Percentiles rank a stretch among this genome's conserved stretches.
Evolutionary conservation across 2,888 invertebrate genomes (phyloP).

Genomic region (Hirtodrosophila cameraria): DNA sequence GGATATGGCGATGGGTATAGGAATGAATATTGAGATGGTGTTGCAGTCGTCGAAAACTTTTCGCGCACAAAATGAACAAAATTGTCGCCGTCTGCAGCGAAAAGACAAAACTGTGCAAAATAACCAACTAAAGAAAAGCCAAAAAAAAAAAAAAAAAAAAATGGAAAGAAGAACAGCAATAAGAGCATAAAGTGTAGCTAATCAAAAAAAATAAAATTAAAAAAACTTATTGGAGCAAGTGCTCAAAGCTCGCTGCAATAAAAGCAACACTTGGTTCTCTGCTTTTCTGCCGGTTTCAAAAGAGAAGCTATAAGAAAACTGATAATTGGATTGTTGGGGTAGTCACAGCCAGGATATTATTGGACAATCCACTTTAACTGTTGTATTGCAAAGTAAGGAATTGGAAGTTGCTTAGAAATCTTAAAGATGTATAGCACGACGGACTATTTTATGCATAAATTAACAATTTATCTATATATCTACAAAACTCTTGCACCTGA

Average conservation of each 20-base stretch:
- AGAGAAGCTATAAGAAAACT: not conserved
- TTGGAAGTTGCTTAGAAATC: no score
- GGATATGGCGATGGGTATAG: not conserved
- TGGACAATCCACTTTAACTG: not conserved
- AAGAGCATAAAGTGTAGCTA: constrained; percentile 48
- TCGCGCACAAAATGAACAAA: constrained; percentile 35
- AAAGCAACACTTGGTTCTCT: constrained; percentile 56
- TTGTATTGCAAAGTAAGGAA: constrained; percentile 1
- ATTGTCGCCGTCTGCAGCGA: constrained; percentile 27
- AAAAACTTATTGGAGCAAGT: constrained; percentile 32
- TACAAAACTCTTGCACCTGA: no score
- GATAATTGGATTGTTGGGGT: constrained; percentile 1
- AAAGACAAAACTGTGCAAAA: constrained; percentile 46
- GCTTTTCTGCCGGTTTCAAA: not conserved
- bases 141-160: constrained; percentile 22
- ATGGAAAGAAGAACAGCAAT: constrained; percentile 20
- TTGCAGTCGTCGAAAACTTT: constrained; percentile 33
- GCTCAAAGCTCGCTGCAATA: constrained; percentile 42
- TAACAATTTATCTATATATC: no score
- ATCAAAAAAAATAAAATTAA: constrained; percentile 57
- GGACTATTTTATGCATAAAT: no score
- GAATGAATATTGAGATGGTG: not conserved
- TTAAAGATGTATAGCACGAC: no score
- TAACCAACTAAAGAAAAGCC: constrained; percentile 22
- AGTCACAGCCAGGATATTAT: constrained; percentile 3